A percentile compares a stretch with the other conserved stretches of the same genome.
Evolutionary conservation across 2,888 invertebrate genomes (phyloP).

Genomic region (Ophion ventricosus): DNA sequence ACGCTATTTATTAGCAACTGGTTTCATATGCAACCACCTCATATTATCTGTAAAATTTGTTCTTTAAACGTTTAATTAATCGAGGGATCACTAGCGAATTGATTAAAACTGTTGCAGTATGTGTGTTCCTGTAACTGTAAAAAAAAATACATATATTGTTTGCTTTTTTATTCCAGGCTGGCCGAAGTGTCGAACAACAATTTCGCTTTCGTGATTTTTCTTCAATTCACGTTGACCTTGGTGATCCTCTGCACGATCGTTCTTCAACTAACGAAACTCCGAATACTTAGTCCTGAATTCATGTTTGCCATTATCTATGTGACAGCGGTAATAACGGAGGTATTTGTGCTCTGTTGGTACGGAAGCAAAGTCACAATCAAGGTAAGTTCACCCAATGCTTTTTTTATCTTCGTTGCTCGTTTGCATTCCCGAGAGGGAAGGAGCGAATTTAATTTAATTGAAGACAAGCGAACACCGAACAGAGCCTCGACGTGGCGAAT

Average conservation of each 20-base stretch:
- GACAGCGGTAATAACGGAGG: conserved; percentile 35
- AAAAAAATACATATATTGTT: not conserved
- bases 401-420: no score
- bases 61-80: no score
- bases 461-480: no score
- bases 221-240: conserved; percentile 43
- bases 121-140: not conserved
- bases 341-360: conserved; percentile 55
- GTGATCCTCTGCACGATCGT: conserved; percentile 49
- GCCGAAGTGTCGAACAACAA: conserved; percentile 45
- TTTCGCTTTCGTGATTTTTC: conserved; percentile 42
- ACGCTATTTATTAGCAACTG: no score
- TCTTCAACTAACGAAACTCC: conserved; percentile 37
- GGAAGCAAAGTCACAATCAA: conserved; percentile 42
- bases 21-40: no score
- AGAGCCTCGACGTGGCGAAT: not conserved
- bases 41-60: no score
- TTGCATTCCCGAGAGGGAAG: no score
- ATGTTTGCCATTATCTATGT: conserved; percentile 34
- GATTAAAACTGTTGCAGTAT: no score
- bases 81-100: no score
- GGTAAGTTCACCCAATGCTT: conserved; percentile 1
- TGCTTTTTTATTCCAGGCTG: conserved; percentile 12
- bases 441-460: no score
- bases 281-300: conserved; percentile 36